Evolutionary conservation across 2,888 invertebrate species (phyloP).

Genomic region (Ctena decussata): DNA sequence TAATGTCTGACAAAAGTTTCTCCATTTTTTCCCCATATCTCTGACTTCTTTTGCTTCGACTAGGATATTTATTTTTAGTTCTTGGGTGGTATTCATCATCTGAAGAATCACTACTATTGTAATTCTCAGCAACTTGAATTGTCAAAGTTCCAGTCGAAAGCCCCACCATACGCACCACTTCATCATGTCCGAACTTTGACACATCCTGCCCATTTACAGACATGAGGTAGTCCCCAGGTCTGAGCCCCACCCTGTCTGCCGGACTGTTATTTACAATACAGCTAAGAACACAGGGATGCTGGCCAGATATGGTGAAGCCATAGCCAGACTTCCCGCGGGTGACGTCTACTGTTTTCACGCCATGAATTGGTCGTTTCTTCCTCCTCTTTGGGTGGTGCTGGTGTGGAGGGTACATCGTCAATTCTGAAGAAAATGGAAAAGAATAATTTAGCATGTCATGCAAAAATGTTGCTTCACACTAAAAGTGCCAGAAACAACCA

Average conservation of each 20-base stretch:
- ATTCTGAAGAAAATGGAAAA: conserved; percentile 59
- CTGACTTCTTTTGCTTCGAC: conserved; percentile 61
- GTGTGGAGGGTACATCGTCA: conserved; percentile 68
- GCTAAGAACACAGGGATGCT: conserved; percentile 97
- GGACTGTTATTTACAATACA: conserved; percentile 96
- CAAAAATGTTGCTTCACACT: too few species aligned
- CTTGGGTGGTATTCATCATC: conserved; percentile 89
- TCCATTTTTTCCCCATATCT: conserved; percentile 65
- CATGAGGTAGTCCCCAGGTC: conserved; percentile 96
- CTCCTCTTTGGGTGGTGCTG: conserved; percentile 87
- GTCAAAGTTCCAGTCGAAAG: conserved; percentile 91
- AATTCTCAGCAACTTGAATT: conserved; percentile 88
- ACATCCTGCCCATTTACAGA: conserved; percentile 96
- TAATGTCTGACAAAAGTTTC: conserved; percentile 68
- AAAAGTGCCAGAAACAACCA: too few species aligned
- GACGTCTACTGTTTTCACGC: conserved; percentile 94
- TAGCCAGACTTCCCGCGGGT: conserved; percentile 95
- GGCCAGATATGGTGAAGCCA: conserved; percentile 99
- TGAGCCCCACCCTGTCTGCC: conserved; percentile 95
- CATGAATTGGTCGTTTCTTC: conserved; percentile 92
- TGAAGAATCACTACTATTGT: conserved; percentile 93
- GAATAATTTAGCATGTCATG: too few species aligned
- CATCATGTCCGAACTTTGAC: conserved; percentile 96
- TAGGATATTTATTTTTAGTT: conserved; percentile 85
- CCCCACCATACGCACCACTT: conserved; percentile 96